Conservation (phyloP, 2,113 vertebrate genomes). For the Telmatochromis sp. region DNA sequence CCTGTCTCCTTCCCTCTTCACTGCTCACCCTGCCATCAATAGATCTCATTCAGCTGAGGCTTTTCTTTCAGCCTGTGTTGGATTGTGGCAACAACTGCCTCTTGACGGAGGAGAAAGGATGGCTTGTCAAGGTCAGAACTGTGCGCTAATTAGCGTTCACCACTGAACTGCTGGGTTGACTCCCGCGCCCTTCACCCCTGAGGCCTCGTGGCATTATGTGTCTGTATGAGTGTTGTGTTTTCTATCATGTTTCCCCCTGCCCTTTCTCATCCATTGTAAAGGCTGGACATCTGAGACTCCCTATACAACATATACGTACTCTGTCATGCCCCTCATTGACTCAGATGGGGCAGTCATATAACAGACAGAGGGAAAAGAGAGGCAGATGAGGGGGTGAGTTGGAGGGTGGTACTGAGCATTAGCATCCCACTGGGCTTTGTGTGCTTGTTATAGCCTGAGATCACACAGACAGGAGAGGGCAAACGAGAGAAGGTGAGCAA, state of each 20-base stretch:
- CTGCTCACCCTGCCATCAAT: constrained; percentile 56
- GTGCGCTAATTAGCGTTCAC: constrained; percentile 63
- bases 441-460: constrained; percentile 69
- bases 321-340: constrained; percentile 23
- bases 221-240: constrained; percentile 34
- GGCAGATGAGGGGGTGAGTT: background rate
- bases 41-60: constrained; percentile 58
- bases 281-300: constrained; percentile 39
- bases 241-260: constrained; percentile 30
- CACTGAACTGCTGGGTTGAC: constrained; percentile 48
- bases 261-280: constrained; percentile 18
- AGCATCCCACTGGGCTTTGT: constrained; percentile 55
- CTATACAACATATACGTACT: constrained; percentile 26
- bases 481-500: constrained; percentile 28
- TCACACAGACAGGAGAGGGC: constrained; percentile 51
- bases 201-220: constrained; percentile 36
- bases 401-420: constrained; percentile 33
- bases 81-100: constrained; percentile 48
- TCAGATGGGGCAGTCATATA: constrained; percentile 43
- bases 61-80: constrained; percentile 39
- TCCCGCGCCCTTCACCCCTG: constrained; percentile 53
- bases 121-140: constrained; percentile 65
- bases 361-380: constrained; percentile 17
- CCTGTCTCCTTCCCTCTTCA: constrained; percentile 44
- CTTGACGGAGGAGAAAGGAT: constrained; percentile 41